Conservation (phyloP, 2,113 vertebrate species). For the Cavia porcellus region DNA sequence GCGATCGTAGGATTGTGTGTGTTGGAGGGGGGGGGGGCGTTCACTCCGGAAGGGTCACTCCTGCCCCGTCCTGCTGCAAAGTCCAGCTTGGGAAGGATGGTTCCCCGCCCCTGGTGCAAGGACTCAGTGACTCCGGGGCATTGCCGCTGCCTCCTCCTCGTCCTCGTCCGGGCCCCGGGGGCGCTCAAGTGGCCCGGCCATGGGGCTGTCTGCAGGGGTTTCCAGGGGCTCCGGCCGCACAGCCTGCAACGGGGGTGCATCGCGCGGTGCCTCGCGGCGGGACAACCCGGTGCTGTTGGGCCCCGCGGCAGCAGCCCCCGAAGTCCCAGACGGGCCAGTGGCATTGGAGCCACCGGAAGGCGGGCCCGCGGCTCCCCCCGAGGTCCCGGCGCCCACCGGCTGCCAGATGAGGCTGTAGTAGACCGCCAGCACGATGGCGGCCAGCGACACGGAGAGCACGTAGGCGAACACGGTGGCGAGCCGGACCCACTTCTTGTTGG, state of each 20-base stretch:
- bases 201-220: slow-evolving; percentile 39
- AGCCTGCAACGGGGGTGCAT: slow-evolving; percentile 74
- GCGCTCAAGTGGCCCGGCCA: slow-evolving; percentile 51
- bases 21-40: not conserved
- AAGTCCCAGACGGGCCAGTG: slow-evolving; percentile 72
- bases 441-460: slow-evolving; percentile 97
- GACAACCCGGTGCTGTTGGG: slow-evolving; percentile 69
- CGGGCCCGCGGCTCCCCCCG: slow-evolving; percentile 74
- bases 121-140: slow-evolving; percentile 72
- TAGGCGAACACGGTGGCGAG: slow-evolving; percentile 98
- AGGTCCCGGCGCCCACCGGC: slow-evolving; percentile 89
- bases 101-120: not conserved
- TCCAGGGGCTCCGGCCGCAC: slow-evolving; percentile 1
- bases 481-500: slow-evolving; percentile 99
- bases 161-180: slow-evolving; percentile 63
- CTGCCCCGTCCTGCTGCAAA: slow-evolving; percentile 47
- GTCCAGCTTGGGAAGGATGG: slow-evolving; percentile 39
- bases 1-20: not conserved
- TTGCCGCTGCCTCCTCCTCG: slow-evolving; percentile 60
- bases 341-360: slow-evolving; percentile 73
- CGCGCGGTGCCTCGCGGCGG: slow-evolving; percentile 73
- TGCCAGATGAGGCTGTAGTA: slow-evolving; percentile 99
- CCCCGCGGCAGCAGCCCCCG: slow-evolving; percentile 22
- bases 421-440: slow-evolving; percentile 98
- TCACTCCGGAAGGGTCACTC: slow-evolving; percentile 48